Evolutionary conservation across 2,113 vertebrate genomes (phyloP).

Genomic region (Pardalotus punctatus): DNA sequence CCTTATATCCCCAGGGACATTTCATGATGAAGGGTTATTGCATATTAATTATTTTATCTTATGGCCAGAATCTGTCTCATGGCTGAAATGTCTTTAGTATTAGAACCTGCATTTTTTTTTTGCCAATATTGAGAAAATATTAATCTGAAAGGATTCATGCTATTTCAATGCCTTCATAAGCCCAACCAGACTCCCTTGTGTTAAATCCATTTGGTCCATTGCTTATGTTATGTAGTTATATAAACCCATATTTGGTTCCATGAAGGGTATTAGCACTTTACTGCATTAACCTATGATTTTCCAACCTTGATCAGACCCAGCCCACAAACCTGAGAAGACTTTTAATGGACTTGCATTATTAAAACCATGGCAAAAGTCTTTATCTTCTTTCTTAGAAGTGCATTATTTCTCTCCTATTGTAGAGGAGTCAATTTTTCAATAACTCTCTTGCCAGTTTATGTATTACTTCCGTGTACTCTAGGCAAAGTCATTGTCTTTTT

Average conservation of each 20-base stretch:
- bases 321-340: not conserved
- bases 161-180: not conserved
- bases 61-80: not conserved
- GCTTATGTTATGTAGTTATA: not conserved
- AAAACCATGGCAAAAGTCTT: not conserved
- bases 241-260: not conserved
- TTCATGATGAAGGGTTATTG: not conserved
- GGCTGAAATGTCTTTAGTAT: not conserved
- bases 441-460: not conserved
- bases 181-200: not conserved
- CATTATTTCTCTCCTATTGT: not conserved
- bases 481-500: not conserved
- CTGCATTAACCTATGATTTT: not conserved
- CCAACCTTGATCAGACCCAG: not conserved
- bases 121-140: not conserved
- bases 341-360: not conserved
- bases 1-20: not conserved
- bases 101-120: not conserved
- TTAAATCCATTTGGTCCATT: not conserved
- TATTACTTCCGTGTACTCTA: not conserved
- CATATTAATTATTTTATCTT: not conserved
- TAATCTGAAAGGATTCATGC: not conserved
- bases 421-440: not conserved
- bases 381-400: not conserved
- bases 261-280: not conserved